Conservation (phyloP, 2,888 invertebrate species). For the Oeneis ivallda region DNA sequence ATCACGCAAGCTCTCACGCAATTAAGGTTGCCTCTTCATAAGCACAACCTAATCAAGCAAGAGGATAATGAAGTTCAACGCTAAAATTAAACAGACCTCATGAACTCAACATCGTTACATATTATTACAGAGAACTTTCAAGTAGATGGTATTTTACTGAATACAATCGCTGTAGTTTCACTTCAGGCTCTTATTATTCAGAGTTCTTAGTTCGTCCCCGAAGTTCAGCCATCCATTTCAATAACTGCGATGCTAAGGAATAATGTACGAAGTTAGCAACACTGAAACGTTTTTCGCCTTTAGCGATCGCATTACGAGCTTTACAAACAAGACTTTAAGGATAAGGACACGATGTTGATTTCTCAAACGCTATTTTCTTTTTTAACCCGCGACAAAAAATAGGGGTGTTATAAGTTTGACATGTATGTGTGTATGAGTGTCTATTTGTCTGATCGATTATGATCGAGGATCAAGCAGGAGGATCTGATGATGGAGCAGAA, state of each 20-base stretch:
- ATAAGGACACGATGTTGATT: slow-evolving; percentile 30
- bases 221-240: slow-evolving; percentile 70
- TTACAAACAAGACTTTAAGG: slow-evolving; percentile 41
- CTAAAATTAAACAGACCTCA: slow-evolving; percentile 47
- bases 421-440: too few relatives aligned
- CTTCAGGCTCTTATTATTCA: slow-evolving; percentile 64
- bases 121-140: slow-evolving; percentile 40
- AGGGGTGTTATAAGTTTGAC: too few relatives aligned
- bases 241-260: slow-evolving; percentile 57
- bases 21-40: not conserved
- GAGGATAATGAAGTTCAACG: slow-evolving; percentile 35
- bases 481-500: too few relatives aligned
- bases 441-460: too few relatives aligned
- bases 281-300: slow-evolving; percentile 46
- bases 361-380: not conserved
- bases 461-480: too few relatives aligned
- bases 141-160: slow-evolving; percentile 56
- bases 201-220: slow-evolving; percentile 58
- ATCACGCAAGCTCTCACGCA: too few relatives aligned
- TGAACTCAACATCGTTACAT: slow-evolving; percentile 41
- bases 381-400: too few relatives aligned
- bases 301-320: slow-evolving; percentile 42
- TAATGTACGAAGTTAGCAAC: slow-evolving; percentile 56
- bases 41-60: slow-evolving; percentile 9
- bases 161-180: slow-evolving; percentile 59